Percentiles rank a stretch among this genome's conserved stretches.
Evolutionary conservation across 2,888 invertebrate genomes (phyloP).

Genomic region (Trachelus iudaicus): DNA sequence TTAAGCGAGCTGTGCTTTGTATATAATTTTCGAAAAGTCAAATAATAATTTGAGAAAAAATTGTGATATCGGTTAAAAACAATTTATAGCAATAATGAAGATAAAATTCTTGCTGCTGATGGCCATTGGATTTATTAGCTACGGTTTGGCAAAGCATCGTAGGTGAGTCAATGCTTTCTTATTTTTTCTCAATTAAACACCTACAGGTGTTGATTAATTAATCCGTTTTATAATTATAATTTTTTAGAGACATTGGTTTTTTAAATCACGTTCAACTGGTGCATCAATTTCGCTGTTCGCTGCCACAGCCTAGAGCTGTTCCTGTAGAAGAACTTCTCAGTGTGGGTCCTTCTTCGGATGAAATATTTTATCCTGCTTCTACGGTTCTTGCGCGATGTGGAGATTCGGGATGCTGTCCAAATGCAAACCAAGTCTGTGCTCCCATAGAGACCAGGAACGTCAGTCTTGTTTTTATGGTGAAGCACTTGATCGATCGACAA

Average conservation of each 20-base stretch:
- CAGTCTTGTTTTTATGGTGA: constrained; percentile 57
- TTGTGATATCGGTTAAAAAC: not conserved
- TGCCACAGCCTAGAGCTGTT: constrained; percentile 54
- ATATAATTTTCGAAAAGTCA: not conserved
- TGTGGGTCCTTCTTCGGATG: constrained; percentile 52
- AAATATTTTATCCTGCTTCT: constrained; percentile 54
- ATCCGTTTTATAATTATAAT: not conserved
- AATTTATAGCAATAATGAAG: constrained; percentile 27
- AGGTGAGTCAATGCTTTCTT: constrained; percentile 37
- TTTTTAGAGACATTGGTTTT: constrained; percentile 48
- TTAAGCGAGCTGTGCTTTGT: not conserved
- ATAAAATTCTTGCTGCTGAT: constrained; percentile 29
- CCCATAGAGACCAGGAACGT: constrained; percentile 51
- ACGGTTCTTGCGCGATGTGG: constrained; percentile 57
- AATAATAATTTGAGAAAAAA: not conserved
- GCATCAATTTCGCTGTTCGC: constrained; percentile 50
- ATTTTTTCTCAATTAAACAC: not conserved
- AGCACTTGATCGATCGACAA: constrained; percentile 52
- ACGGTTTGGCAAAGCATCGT: constrained; percentile 39
- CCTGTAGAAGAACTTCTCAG: constrained; percentile 49
- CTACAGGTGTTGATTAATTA: not conserved
- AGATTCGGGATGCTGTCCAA: constrained; percentile 56
- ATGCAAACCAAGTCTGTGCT: constrained; percentile 46
- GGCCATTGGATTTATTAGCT: constrained; percentile 26
- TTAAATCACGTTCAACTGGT: constrained; percentile 55